Evolutionary conservation across 2,113 vertebrate genomes (phyloP).

Genomic region (Gobiocypris rarus): DNA sequence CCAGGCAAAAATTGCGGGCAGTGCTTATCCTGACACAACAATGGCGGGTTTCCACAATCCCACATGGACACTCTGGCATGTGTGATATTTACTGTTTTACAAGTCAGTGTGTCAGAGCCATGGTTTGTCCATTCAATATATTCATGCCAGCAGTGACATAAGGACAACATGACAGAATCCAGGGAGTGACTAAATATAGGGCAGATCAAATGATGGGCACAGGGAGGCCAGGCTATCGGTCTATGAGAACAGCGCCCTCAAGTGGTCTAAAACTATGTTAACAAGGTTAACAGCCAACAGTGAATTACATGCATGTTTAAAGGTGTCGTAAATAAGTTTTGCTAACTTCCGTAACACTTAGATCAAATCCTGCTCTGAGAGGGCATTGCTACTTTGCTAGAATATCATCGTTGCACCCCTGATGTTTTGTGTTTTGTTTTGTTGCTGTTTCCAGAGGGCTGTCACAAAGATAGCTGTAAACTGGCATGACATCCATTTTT

Average conservation of each 20-base stretch:
- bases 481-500: not conserved
- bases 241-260: conserved; percentile 48
- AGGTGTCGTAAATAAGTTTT: not conserved
- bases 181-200: conserved; percentile 37
- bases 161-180: conserved; percentile 6
- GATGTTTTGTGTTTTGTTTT: too few species aligned
- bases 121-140: conserved; percentile 10
- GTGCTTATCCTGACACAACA: conserved; percentile 40
- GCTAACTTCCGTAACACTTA: not conserved
- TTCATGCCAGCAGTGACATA: conserved; percentile 25
- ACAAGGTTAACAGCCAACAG: not conserved
- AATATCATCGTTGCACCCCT: not conserved
- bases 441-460: too few species aligned
- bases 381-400: not conserved
- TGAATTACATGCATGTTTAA: not conserved
- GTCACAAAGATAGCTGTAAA: not conserved
- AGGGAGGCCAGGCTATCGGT: conserved; percentile 58
- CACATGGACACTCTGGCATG: not conserved
- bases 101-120: conserved; percentile 10
- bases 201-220: not conserved
- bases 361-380: not conserved
- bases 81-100: conserved; percentile 16
- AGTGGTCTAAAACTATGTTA: conserved; percentile 8
- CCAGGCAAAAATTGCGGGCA: conserved; percentile 54
- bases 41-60: conserved; percentile 46